Conservation (phyloP, 2,113 vertebrate species). For the Oryzias celebensis region DNA sequence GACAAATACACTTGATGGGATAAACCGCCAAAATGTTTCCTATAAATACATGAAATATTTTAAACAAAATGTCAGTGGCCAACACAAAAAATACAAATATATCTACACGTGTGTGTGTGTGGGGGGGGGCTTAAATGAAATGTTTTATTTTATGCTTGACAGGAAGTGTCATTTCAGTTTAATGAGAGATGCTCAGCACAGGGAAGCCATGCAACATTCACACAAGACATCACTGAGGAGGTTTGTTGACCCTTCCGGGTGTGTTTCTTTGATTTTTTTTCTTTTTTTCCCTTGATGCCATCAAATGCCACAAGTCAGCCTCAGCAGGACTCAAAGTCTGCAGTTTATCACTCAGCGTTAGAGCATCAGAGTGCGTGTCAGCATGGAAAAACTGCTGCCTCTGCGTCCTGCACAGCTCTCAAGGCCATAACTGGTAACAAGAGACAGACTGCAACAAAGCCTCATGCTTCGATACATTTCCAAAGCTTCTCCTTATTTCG, state of each 20-base stretch:
- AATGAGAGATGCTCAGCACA: neutral
- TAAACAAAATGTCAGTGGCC: no score
- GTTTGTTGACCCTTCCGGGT: neutral
- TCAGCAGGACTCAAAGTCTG: conserved; percentile 8
- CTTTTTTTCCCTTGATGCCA: conserved; percentile 28
- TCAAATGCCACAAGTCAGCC: neutral
- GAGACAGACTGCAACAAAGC: neutral
- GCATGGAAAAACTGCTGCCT: neutral
- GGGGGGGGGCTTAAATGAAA: no score
- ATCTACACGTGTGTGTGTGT: no score
- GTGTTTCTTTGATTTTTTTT: conserved; percentile 29
- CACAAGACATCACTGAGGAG: neutral
- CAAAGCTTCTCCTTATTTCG: neutral
- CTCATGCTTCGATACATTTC: neutral
- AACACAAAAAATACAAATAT: no score
- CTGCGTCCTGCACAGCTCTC: conserved; percentile 9
- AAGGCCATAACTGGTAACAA: conserved; percentile 10
- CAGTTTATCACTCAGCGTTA: neutral
- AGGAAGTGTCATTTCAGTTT: neutral
- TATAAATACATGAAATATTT: no score
- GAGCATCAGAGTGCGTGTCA: neutral
- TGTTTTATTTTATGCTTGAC: no score
- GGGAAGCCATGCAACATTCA: neutral
- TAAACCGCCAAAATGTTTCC: no score
- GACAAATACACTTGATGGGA: no score